Evolutionary conservation across 2,797 vertebrate genomes (phyloP).

Genomic region (Babyrousa celebensis): DNA sequence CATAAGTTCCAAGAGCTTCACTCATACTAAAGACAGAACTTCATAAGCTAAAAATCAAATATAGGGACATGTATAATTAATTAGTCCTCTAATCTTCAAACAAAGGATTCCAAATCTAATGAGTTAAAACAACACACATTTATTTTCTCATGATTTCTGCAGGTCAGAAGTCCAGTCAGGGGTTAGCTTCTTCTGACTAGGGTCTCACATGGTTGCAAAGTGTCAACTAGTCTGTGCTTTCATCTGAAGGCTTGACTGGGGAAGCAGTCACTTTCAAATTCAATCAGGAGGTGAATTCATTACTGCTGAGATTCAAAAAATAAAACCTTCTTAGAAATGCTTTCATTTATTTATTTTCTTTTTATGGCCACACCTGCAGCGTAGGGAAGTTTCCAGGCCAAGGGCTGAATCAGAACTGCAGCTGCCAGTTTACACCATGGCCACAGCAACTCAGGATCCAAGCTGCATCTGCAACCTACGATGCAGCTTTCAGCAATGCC

Average conservation of each 20-base stretch:
- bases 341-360: neutral
- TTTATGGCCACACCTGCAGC: too few relatives aligned
- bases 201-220: neutral
- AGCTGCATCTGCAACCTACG: too few relatives aligned
- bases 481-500: too few relatives aligned
- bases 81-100: neutral
- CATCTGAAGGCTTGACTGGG: neutral
- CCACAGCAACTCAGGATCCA: too few relatives aligned
- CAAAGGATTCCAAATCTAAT: neutral
- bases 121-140: neutral
- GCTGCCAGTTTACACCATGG: too few relatives aligned
- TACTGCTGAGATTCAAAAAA: neutral
- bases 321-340: neutral
- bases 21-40: neutral
- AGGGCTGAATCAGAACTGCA: too few relatives aligned
- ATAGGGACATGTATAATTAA: neutral
- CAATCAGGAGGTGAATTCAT: neutral
- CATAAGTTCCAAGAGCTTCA: neutral
- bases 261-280: neutral
- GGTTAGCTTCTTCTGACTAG: neutral
- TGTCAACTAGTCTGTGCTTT: neutral
- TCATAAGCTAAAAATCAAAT: neutral
- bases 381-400: too few relatives aligned
- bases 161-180: neutral
- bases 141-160: neutral